Base-by-base conservation (phyloP, 2,797 vertebrate genomes). In the Danio kyathit region DNA sequence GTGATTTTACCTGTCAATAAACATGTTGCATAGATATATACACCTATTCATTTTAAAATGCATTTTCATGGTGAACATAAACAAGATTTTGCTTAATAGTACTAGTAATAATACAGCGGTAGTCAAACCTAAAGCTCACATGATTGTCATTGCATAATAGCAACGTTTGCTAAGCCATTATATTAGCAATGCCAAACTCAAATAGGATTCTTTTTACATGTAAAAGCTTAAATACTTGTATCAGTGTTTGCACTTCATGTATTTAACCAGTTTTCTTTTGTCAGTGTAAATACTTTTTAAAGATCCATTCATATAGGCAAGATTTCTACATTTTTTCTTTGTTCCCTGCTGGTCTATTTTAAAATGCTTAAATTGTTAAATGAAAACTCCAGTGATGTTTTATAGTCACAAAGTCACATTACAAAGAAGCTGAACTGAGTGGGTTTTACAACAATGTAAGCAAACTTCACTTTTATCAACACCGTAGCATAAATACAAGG, bases 321-420 rank as follows among this genome's bases (percentile, higher is more conserved):
- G 14, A 64, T 46, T 49, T 67, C 5, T 49, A 19, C 6, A 11
- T 43, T n/a, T 21, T n/a, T 10, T 49, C n/a, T 16, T 54, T 49
- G 43, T 17, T 29, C 10, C 14, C 43, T 41, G 14, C 64, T 66
- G 1, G 3, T 57, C 13, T 57, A 29, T 40, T 46, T 46, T 59
- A 44, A 73, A 29, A 10, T 11, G 46, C 40, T 0, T 29, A 29
- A 29, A 10, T 49, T 59, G 13, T 72, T 38, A 6, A 65, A 43
- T 52, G 29, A 67, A 46, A 49, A 74, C 40, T 9, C 66, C 14
- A 38, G 14, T 19, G 21, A 16, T 48, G 16, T 60, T 61, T 59
- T 73, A 66, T 83, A n/a, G 48, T 29, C 21, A 70, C 29, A 21
- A 21, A 48, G 85, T 85, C 84, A 84, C 83, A 82, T 86, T 80